phyloP scores from a whole-genome alignment of 2,888 invertebrate genomes.

The Vannuccia rotundouncinata region DNA sequence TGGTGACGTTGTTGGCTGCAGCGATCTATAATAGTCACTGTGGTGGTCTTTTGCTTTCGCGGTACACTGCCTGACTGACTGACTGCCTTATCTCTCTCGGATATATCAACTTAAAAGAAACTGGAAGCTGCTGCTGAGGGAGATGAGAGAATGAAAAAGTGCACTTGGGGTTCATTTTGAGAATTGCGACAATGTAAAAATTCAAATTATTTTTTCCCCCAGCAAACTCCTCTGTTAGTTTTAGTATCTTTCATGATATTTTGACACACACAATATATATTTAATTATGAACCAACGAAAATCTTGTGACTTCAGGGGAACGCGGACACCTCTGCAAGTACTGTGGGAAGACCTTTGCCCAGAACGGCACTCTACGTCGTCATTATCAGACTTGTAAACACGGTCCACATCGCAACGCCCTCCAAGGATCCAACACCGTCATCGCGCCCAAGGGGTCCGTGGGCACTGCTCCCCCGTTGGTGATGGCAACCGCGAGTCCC shows the following conservation, averaged over 20 bases:
- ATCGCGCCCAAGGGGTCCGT: background rate
- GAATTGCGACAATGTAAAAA: background rate
- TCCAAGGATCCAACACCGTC: background rate
- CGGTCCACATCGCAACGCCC: background rate
- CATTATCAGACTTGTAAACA: conserved; percentile 38
- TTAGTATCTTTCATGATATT: no score
- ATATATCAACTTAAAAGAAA: no score
- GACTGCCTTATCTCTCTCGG: background rate
- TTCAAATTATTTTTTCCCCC: no score
- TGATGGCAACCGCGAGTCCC: background rate
- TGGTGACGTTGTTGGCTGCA: background rate
- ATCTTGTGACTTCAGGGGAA: no score
- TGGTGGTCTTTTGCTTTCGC: background rate
- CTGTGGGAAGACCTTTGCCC: conserved; percentile 37
- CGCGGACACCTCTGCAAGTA: conserved; percentile 39
- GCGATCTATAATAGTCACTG: background rate
- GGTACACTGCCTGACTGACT: background rate
- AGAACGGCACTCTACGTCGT: conserved; percentile 40
- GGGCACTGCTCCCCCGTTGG: background rate
- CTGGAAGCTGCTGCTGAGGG: background rate
- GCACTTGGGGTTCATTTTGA: background rate
- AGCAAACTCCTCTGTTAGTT: no score
- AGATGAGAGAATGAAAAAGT: background rate
- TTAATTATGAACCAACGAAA: no score
- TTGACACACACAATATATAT: no score